These are phyloP conservation scores for Smithornis capensis DNA, from an alignment of 2,113 vertebrate genomes.

Conservation along the genomic window DNA sequence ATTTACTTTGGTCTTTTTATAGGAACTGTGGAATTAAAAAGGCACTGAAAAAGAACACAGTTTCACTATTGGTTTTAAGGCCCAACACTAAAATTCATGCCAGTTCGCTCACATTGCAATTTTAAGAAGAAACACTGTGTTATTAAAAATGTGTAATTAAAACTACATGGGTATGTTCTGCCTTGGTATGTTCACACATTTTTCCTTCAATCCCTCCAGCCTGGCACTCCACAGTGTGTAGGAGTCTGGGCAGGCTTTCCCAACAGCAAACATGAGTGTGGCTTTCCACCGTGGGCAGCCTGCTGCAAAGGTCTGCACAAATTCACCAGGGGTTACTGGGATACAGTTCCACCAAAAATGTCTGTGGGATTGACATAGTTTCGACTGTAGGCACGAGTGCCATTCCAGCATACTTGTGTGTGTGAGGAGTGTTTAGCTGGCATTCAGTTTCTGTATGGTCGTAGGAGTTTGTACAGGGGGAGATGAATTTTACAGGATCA, in stretches of 20 bases:
- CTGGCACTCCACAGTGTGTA: background rate
- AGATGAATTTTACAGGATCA: background rate
- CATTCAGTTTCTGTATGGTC: background rate
- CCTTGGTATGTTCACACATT: background rate
- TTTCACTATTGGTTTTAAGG: background rate
- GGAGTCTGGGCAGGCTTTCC: background rate
- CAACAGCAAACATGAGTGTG: background rate
- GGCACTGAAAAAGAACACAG: background rate
- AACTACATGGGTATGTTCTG: background rate
- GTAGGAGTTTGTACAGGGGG: background rate
- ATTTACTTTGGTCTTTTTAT: background rate
- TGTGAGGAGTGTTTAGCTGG: background rate
- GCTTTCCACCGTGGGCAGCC: background rate
- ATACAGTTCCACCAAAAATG: conserved; percentile 25
- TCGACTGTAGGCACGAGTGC: background rate
- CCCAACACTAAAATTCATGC: background rate
- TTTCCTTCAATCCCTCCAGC: background rate
- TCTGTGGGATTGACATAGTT: conserved; percentile 45
- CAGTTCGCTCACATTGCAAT: background rate
- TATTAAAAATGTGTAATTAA: no score
- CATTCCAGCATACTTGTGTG: background rate
- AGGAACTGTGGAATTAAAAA: background rate
- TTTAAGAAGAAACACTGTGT: background rate
- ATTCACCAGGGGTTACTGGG: background rate
- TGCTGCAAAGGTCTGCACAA: background rate